Evolutionary conservation across 2,113 vertebrate species (phyloP).

Genomic region (Ctenodactylus gundi): DNA sequence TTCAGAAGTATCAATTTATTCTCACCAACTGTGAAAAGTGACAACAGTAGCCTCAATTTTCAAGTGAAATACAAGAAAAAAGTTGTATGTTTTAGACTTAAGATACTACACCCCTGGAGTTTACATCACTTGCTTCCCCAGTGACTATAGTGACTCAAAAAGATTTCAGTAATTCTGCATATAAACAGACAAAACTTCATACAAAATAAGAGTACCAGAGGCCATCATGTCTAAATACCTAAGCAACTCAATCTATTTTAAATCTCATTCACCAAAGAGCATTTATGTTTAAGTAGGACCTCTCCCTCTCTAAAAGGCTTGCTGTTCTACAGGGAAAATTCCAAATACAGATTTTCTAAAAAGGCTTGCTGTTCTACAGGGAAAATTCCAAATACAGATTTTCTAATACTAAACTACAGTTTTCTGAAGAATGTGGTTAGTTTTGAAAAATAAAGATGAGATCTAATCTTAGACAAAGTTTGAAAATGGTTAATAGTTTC

Average conservation of each 20-base stretch:
- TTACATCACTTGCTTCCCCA: not conserved
- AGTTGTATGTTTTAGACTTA: not conserved
- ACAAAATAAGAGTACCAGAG: not conserved
- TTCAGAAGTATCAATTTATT: not conserved
- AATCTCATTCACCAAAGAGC: not conserved
- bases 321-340: not conserved
- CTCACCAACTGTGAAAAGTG: not conserved
- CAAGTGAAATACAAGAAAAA: not conserved
- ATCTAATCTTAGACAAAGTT: not conserved
- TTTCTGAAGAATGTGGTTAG: not conserved
- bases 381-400: not conserved
- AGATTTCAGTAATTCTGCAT: not conserved
- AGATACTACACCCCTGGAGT: not conserved
- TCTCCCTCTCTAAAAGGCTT: not conserved
- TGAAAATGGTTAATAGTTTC: not conserved
- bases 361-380: not conserved
- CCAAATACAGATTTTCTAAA: no score
- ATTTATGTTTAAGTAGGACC: not conserved
- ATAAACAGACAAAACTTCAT: not conserved
- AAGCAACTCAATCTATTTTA: not conserved
- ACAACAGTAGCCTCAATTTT: no score
- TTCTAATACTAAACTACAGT: not conserved
- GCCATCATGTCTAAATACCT: not conserved
- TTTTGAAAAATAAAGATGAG: slow-evolving; percentile 4
- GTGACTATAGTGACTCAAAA: not conserved